Evolutionary conservation across 2,797 vertebrate species (phyloP).

Genomic region (Halcyon badia): DNA sequence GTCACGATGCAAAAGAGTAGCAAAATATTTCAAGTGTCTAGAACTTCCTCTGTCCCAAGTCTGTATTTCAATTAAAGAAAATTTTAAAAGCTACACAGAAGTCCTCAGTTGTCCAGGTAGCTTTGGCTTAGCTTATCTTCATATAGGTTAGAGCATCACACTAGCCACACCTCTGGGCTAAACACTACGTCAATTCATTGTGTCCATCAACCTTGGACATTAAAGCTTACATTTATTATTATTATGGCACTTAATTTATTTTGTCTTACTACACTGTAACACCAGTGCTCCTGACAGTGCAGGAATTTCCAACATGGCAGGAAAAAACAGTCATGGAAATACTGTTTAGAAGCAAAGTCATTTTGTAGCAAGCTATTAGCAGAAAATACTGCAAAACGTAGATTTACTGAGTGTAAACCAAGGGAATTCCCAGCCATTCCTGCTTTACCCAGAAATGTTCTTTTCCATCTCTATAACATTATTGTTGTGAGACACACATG

Average conservation of each 20-base stretch:
- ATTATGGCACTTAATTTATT: background rate
- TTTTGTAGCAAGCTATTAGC: conserved; percentile 11
- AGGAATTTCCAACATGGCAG: background rate
- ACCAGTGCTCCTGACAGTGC: background rate
- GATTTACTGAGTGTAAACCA: conserved; percentile 1
- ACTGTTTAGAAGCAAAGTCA: background rate
- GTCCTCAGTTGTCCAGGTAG: background rate
- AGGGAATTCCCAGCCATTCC: background rate
- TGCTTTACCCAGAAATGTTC: background rate
- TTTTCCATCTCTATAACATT: background rate
- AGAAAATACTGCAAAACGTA: background rate
- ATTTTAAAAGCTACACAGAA: background rate
- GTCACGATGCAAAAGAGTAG: conserved; percentile 24
- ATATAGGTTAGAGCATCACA: background rate
- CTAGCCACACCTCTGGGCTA: background rate
- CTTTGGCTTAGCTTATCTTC: background rate
- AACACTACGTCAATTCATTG: background rate
- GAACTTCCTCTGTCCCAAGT: background rate
- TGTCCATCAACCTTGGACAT: background rate
- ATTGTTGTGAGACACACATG: background rate
- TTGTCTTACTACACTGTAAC: background rate
- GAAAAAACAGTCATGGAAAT: background rate
- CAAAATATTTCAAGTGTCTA: background rate
- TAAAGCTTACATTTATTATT: background rate
- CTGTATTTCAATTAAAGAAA: background rate